Percentiles rank a stretch among this genome's conserved stretches.
phyloP scores from a whole-genome alignment of 2,113 vertebrate species.

The Turnix velox region DNA sequence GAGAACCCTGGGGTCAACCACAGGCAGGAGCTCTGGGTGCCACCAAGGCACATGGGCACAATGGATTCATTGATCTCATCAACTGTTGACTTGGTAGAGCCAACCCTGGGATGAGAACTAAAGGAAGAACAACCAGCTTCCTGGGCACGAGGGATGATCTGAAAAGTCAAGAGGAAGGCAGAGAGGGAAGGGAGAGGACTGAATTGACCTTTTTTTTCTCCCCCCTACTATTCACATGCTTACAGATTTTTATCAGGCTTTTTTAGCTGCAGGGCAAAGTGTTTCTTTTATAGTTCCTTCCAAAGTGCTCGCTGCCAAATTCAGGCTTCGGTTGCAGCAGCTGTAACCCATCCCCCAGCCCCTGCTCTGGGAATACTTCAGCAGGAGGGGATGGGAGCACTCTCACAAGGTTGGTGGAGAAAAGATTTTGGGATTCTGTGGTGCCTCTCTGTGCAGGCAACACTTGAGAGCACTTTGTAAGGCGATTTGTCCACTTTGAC shows the following conservation, averaged over 20 bases:
- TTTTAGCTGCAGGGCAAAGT: slow-evolving; percentile 35
- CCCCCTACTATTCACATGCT: slow-evolving; percentile 49
- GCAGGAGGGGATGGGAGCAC: neutral
- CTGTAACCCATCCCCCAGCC: slow-evolving; percentile 29
- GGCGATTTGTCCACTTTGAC: neutral
- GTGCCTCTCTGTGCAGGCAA: neutral
- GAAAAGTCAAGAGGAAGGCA: neutral
- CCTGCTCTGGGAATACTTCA: neutral
- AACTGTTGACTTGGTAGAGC: accelerated
- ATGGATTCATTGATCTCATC: accelerated
- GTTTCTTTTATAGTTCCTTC: slow-evolving; percentile 53
- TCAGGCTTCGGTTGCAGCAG: neutral
- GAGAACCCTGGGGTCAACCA: too few relatives aligned
- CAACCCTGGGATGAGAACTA: neutral
- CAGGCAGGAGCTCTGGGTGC: neutral
- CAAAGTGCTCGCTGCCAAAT: slow-evolving; percentile 45
- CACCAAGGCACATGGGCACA: accelerated
- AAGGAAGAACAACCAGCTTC: accelerated
- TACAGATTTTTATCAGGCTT: slow-evolving; percentile 58
- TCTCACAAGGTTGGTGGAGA: neutral
- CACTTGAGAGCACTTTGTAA: accelerated
- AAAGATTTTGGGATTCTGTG: accelerated
- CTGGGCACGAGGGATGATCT: neutral
- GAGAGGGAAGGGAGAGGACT: neutral
- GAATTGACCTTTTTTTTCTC: slow-evolving; percentile 24